Conservation (phyloP, 37 sponge, comb jelly and placozoan genomes). For the Sycon ciliatum region DNA sequence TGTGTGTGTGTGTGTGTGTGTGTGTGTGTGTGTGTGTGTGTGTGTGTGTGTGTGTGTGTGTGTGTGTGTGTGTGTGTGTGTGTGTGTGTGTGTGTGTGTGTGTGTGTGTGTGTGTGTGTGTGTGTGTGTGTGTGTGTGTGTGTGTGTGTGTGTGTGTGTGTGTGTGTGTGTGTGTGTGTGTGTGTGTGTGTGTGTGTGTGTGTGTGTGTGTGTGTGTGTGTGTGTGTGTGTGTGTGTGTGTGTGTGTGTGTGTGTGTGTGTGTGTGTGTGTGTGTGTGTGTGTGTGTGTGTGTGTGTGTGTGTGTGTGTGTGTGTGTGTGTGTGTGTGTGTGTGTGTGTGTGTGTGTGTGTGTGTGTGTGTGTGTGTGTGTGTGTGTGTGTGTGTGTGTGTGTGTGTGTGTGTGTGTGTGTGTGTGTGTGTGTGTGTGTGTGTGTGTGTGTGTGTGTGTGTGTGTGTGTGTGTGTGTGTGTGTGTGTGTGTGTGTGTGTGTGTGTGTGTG, state of each 20-base stretch:
- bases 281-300: conserved; percentile 5
- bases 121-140: conserved; percentile 5
- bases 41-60: conserved; percentile 5
- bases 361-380: conserved; percentile 5
- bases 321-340: conserved; percentile 5
- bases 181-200: conserved; percentile 5
- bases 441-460: conserved; percentile 5
- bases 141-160: conserved; percentile 5
- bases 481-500: background rate
- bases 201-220: conserved; percentile 5
- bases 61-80: conserved; percentile 5
- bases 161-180: conserved; percentile 5
- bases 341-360: conserved; percentile 5
- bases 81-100: conserved; percentile 5
- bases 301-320: conserved; percentile 5
- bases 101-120: conserved; percentile 5
- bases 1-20: conserved; percentile 5
- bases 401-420: conserved; percentile 5
- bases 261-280: conserved; percentile 5
- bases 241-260: conserved; percentile 5
- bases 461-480: conserved; percentile 5
- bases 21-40: conserved; percentile 5
- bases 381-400: conserved; percentile 5
- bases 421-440: conserved; percentile 5
- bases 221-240: conserved; percentile 5